These are phyloP conservation scores for Stomatorhinus ivindoensis DNA, from an alignment of 2,113 vertebrate genomes.

Conservation along the genomic window DNA sequence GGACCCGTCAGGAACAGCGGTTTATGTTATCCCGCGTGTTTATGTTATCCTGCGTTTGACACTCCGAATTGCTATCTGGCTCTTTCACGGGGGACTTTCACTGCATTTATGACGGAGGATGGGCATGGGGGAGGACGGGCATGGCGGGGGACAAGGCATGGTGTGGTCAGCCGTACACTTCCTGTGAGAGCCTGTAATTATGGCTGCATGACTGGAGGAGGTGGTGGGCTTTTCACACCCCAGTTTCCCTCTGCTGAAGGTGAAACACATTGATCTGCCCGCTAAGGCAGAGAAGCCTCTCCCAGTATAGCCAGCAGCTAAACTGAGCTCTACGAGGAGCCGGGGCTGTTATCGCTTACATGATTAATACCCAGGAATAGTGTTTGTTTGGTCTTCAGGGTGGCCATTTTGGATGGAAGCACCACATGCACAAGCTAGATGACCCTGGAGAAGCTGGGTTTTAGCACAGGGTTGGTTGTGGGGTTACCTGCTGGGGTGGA, in stretches of 20 bases:
- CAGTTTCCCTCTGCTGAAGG: conserved; percentile 13
- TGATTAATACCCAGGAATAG: neutral
- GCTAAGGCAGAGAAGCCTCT: neutral
- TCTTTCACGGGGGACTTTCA: conserved; percentile 24
- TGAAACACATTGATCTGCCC: neutral
- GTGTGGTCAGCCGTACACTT: neutral
- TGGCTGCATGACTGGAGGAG: neutral
- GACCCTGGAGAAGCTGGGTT: neutral
- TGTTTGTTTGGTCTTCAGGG: neutral
- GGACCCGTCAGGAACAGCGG: neutral
- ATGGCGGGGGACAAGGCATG: no score
- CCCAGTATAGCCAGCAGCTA: neutral
- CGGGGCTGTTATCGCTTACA: neutral
- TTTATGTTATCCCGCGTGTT: neutral
- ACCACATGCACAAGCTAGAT: neutral
- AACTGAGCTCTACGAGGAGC: neutral
- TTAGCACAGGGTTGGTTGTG: conserved; percentile 2
- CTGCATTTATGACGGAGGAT: neutral
- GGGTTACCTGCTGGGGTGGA: conserved; percentile 27
- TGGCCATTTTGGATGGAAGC: neutral
- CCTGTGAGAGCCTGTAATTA: neutral
- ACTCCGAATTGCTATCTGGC: neutral
- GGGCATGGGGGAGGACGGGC: neutral
- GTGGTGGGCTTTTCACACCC: neutral
- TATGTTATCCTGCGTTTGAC: neutral